Base-by-base conservation (phyloP, 1,140 invertebrate genomes). In the Hycleus cichorii region DNA sequence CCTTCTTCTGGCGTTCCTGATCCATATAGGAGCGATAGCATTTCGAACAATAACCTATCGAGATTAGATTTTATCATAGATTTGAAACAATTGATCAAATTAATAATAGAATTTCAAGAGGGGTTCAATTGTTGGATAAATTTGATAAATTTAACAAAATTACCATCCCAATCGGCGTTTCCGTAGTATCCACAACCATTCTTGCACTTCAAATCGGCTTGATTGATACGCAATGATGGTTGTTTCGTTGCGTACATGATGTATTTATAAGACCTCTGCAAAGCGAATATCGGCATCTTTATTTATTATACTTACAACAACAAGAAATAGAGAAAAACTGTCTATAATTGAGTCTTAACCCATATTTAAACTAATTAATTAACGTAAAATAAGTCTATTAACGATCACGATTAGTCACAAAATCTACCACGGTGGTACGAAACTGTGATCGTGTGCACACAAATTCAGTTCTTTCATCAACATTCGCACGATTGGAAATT, bases 171-270 rank as follows among this genome's bases (percentile, higher is more conserved):
- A 71, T 95, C 90, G 32, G 91, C 90, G 76, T 97, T 98, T 12
- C 97, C 96, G 75, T 89, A 99, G 80, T 86, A 98, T 56, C 93
- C 94, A 79, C 95, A 98, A 10, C 92, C 90, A 76, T 91, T 94
- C 74, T 92, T 92, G 75, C 97, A 99, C 64, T 95, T 86, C 58
- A 98, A 77, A 75, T 95, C 91, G 51, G 86, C 83, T 65, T 90
- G 85, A 60, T 88, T 86, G 45, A 95, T 88, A 55, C 90, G 81
- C 58, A 90, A 77, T 4, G 83, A 83, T 1, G 87, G 84, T 70
- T 81, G 83, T 72, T 87, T 88, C 61, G 78, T 83, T 1, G 84
- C 80, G 73, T 85, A 85, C 83, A 87, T 86, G n/a, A 72, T 72
- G 61, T 72, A 72, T 55, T 72, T 72, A 49, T 72, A 72, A 46